Evolutionary conservation across 1,140 invertebrate genomes (phyloP).

Genomic region (Drosophila malerkotliana): DNA sequence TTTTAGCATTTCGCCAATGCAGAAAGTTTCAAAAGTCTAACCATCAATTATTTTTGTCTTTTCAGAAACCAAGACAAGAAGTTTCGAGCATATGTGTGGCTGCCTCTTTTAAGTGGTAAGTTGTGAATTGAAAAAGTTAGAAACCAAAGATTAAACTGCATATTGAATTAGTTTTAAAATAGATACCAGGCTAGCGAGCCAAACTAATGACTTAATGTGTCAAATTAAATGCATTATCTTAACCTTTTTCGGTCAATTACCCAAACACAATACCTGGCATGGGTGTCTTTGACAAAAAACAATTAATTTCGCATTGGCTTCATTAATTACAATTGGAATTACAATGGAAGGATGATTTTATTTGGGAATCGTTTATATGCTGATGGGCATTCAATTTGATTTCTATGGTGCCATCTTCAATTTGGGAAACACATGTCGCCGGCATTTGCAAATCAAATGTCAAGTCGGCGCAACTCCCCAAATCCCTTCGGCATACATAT

Average conservation of each 20-base stretch:
- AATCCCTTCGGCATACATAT: slow-evolving; percentile 31
- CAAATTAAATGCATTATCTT: not conserved
- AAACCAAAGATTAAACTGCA: not conserved
- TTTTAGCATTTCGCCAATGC: slow-evolving; percentile 33
- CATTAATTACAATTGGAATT: slow-evolving; percentile 27
- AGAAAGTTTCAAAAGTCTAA: slow-evolving; percentile 22
- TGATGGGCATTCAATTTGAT: slow-evolving; percentile 44
- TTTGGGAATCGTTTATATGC: slow-evolving; percentile 7
- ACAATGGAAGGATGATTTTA: slow-evolving; percentile 14
- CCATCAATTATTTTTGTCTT: slow-evolving; percentile 27
- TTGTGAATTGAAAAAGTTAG: not conserved
- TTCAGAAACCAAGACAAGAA: slow-evolving; percentile 20
- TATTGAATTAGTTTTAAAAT: not conserved
- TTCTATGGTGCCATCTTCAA: slow-evolving; percentile 44
- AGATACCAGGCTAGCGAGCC: not conserved
- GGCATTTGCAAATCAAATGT: slow-evolving; percentile 45
- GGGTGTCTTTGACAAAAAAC: not conserved
- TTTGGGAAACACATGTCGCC: slow-evolving; percentile 48
- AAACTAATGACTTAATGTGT: not conserved
- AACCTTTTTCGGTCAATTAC: slow-evolving; percentile 9
- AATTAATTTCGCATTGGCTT: slow-evolving; percentile 18
- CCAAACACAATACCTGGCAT: slow-evolving; percentile 1
- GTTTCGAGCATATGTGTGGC: slow-evolving; percentile 8
- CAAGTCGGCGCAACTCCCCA: slow-evolving; percentile 2
- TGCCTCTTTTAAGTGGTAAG: slow-evolving; percentile 25